A percentile compares a stretch with the other conserved stretches of the same genome.
phyloP scores from a whole-genome alignment of 1,140 invertebrate genomes.

The Bombus difficillimus region DNA sequence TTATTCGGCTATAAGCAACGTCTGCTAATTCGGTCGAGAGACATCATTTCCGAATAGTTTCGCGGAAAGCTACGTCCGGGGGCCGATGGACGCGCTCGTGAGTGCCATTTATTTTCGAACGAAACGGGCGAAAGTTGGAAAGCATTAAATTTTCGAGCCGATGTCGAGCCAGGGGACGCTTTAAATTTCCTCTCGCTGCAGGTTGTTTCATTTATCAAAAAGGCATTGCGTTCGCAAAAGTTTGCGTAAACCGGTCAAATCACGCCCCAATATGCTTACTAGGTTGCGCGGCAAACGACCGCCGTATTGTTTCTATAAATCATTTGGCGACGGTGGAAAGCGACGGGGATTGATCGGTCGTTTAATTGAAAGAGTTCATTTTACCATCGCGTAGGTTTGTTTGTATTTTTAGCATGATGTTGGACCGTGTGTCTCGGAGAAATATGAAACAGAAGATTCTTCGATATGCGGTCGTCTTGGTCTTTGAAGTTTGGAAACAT shows the following conservation, averaged over 20 bases:
- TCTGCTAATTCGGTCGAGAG: constrained; percentile 9
- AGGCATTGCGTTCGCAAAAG: neutral
- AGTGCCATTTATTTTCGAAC: neutral
- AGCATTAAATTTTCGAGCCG: constrained; percentile 10
- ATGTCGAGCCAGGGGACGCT: neutral
- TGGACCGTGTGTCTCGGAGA: too few species aligned
- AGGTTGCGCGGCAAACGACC: neutral
- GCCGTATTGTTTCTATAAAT: constrained; percentile 11
- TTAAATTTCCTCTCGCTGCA: neutral
- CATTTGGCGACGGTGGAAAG: too few species aligned
- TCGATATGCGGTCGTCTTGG: too few species aligned
- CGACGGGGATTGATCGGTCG: too few species aligned
- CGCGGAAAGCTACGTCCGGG: neutral
- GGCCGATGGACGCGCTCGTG: too few species aligned
- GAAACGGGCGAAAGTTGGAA: neutral
- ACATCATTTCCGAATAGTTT: constrained; percentile 18
- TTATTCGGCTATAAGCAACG: constrained; percentile 1
- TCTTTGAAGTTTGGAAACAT: too few species aligned
- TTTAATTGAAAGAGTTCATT: neutral
- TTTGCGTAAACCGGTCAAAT: neutral
- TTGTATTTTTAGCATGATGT: neutral
- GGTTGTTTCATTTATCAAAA: constrained; percentile 33
- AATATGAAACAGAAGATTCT: too few species aligned
- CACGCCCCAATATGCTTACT: neutral
- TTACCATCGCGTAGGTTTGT: neutral